phyloP scores from a whole-genome alignment of 2,888 invertebrate species.

The Epinotia brunnichana region DNA sequence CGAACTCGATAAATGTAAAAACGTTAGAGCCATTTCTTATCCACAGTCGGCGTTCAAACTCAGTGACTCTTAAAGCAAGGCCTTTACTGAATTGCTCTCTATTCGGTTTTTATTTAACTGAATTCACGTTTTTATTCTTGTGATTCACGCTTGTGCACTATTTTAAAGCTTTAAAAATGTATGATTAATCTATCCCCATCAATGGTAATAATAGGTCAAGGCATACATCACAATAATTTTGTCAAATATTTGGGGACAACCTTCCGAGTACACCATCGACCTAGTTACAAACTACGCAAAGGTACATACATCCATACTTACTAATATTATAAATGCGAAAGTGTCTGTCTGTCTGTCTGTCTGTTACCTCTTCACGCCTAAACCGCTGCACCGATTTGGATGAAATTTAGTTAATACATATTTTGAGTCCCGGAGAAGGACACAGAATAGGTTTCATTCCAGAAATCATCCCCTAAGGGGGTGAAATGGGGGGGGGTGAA shows the following conservation, averaged over 20 bases:
- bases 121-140: not conserved
- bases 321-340: too few species aligned
- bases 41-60: conserved; percentile 1
- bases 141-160: not conserved
- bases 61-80: not conserved
- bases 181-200: not conserved
- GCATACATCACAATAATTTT: not conserved
- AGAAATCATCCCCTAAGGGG: too few species aligned
- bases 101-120: not conserved
- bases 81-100: not conserved
- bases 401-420: too few species aligned
- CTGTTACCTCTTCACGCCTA: too few species aligned
- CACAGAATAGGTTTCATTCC: too few species aligned
- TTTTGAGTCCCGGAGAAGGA: too few species aligned
- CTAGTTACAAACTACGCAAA: too few species aligned
- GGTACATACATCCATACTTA: too few species aligned
- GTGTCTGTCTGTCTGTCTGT: too few species aligned
- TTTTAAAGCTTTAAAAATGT: not conserved
- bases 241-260: not conserved
- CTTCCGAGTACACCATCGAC: too few species aligned
- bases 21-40: conserved; percentile 11
- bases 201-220: not conserved
- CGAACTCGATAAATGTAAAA: conserved; percentile 7
- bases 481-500: too few species aligned
- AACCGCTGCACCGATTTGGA: too few species aligned